These are phyloP conservation scores for Caenorhabditis sp. DNA, from an alignment of 2,888 invertebrate genomes.

Conservation along the genomic window DNA sequence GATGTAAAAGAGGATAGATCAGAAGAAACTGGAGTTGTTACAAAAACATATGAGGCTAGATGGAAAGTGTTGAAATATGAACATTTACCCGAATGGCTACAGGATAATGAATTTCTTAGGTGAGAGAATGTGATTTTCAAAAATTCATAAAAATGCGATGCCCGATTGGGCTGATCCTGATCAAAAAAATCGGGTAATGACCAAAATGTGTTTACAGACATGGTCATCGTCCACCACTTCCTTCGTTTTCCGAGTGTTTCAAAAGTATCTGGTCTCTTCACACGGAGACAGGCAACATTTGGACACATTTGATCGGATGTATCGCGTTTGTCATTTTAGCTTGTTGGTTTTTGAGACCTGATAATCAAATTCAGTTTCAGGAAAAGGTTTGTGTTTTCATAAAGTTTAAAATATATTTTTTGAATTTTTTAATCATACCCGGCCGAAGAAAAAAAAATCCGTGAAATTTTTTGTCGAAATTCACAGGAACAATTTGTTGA, in stretches of 20 bases:
- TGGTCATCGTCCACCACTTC: constrained; percentile 93
- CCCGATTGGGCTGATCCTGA: too few relatives aligned
- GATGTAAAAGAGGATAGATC: constrained; percentile 60
- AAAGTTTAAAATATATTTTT: constrained; percentile 75
- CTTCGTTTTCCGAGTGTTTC: constrained; percentile 95
- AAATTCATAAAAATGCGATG: too few relatives aligned
- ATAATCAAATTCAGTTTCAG: constrained; percentile 82
- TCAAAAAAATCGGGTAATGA: too few relatives aligned
- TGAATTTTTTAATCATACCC: background rate
- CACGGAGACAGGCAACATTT: constrained; percentile 99
- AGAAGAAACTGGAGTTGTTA: constrained; percentile 57
- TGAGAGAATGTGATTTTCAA: too few relatives aligned
- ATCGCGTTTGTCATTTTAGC: constrained; percentile 77
- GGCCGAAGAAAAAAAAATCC: background rate
- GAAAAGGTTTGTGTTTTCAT: constrained; percentile 94
- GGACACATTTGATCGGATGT: constrained; percentile 86
- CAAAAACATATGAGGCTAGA: constrained; percentile 57
- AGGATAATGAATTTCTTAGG: constrained; percentile 73
- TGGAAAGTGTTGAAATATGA: constrained; percentile 78
- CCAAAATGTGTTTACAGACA: constrained; percentile 31
- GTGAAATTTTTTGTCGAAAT: too few relatives aligned
- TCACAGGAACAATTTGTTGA: too few relatives aligned
- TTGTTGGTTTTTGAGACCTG: constrained; percentile 85
- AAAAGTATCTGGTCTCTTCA: constrained; percentile 96
- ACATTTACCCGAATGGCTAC: constrained; percentile 89